A percentile compares a stretch with the other conserved stretches of the same genome.
phyloP scores from a whole-genome alignment of 2,888 invertebrate species.

The Megalurothrips usitatus region DNA sequence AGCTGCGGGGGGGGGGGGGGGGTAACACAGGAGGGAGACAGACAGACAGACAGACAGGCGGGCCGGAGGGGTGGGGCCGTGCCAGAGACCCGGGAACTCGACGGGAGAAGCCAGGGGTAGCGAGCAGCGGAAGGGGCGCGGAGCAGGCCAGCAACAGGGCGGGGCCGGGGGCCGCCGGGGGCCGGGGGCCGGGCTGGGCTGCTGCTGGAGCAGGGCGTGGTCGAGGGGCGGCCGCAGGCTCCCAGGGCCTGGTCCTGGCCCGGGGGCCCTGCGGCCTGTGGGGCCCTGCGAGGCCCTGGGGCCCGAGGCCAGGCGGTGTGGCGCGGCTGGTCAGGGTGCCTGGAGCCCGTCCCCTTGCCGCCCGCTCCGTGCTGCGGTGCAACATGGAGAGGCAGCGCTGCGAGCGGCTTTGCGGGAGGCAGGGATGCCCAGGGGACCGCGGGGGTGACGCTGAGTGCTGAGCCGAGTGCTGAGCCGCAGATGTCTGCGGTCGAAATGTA shows the following conservation, averaged over 20 bases:
- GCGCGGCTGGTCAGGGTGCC: neutral
- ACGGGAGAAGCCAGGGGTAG: too few relatives aligned
- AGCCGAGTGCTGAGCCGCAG: neutral
- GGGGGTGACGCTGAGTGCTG: neutral
- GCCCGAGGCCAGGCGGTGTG: neutral
- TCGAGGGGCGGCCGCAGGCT: neutral
- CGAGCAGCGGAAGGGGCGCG: too few relatives aligned
- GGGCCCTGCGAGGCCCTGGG: neutral
- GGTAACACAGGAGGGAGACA: too few relatives aligned
- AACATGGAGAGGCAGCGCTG: neutral
- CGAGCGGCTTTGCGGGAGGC: neutral
- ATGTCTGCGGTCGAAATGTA: too few relatives aligned
- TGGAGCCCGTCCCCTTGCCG: too few relatives aligned
- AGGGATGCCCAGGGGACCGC: neutral
- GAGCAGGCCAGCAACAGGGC: neutral
- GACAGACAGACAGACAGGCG: too few relatives aligned
- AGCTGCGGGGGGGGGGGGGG: neutral
- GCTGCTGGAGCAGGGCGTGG: neutral
- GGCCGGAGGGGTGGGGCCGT: neutral
- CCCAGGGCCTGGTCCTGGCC: neutral
- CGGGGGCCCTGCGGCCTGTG: neutral
- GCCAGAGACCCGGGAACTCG: neutral
- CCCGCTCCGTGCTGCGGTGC: neutral
- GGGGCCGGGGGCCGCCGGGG: neutral
- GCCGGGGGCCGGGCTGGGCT: neutral